These are phyloP conservation scores for Patella caerulea DNA, from an alignment of 2,888 invertebrate species.

Conservation along the genomic window DNA sequence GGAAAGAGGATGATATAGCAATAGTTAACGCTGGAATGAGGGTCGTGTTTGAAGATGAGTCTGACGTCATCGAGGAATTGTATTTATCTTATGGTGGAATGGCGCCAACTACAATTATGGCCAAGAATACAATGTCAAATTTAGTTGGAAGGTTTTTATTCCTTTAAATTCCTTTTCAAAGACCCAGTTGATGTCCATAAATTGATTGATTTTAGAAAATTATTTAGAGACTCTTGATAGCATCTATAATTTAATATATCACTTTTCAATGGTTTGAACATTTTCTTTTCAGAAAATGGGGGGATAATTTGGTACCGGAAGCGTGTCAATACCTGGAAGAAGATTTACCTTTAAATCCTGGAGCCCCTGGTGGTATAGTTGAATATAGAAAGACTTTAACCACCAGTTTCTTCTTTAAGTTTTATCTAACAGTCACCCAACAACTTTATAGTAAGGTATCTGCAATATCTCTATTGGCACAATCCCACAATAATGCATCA, in stretches of 20 bases:
- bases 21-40: conserved; percentile 89
- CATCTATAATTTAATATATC: too few species aligned
- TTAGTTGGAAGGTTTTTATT: conserved; percentile 71
- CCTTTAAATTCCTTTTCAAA: too few species aligned
- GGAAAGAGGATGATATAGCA: conserved; percentile 95
- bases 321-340: conserved; percentile 78
- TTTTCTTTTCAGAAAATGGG: conserved; percentile 75
- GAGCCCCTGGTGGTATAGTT: conserved; percentile 89
- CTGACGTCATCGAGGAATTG: conserved; percentile 76
- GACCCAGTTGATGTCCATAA: too few species aligned
- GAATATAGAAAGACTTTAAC: conserved; percentile 84
- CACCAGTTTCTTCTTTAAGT: conserved; percentile 75
- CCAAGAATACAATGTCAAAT: conserved; percentile 78
- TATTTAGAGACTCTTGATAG: too few species aligned
- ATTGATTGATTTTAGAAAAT: too few species aligned
- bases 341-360: conserved; percentile 83
- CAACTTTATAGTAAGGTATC: conserved; percentile 4
- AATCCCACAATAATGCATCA: too few species aligned
- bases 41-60: conserved; percentile 76
- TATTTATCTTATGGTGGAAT: conserved; percentile 90
- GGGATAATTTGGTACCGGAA: conserved; percentile 76
- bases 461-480: too few species aligned
- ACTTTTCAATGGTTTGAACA: neutral
- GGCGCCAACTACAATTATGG: conserved; percentile 87
- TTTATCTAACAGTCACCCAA: conserved; percentile 71